A percentile compares a stretch with the other conserved stretches of the same genome.
Conservation (phyloP, 2,113 vertebrate genomes). For the Uria aalge region DNA sequence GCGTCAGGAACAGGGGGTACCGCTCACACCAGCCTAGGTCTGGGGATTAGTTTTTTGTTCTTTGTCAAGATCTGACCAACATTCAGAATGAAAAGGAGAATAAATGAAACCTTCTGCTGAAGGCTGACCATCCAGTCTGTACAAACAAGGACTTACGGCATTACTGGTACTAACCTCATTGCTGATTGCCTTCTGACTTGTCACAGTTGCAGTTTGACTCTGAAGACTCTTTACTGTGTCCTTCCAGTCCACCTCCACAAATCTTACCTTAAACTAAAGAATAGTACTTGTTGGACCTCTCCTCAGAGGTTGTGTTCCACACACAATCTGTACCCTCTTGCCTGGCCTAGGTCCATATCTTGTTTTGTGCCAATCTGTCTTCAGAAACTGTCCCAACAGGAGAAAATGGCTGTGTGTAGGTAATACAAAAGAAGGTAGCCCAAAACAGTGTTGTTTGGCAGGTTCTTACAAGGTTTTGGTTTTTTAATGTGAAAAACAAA, state of each 20-base stretch:
- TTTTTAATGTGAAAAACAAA: background rate
- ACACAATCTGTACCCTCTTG: background rate
- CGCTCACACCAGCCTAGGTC: background rate
- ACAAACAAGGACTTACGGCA: background rate
- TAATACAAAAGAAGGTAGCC: background rate
- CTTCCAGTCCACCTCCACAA: background rate
- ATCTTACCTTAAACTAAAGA: background rate
- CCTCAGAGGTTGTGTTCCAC: background rate
- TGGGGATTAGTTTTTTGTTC: background rate
- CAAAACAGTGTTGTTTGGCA: background rate
- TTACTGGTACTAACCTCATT: background rate
- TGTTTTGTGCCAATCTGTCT: background rate
- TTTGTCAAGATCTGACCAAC: background rate
- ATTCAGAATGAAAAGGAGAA: background rate
- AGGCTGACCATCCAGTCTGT: background rate
- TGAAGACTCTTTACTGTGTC: background rate
- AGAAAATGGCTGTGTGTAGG: background rate
- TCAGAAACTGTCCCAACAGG: background rate
- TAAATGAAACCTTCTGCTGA: background rate
- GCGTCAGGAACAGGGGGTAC: background rate
- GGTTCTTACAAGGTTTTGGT: accelerated
- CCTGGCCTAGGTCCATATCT: background rate
- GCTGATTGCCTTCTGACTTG: background rate
- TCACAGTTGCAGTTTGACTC: background rate
- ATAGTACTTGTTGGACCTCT: background rate